These are phyloP conservation scores for Corythornis cristatus DNA, from an alignment of 2,113 vertebrate species.

Conservation along the genomic window DNA sequence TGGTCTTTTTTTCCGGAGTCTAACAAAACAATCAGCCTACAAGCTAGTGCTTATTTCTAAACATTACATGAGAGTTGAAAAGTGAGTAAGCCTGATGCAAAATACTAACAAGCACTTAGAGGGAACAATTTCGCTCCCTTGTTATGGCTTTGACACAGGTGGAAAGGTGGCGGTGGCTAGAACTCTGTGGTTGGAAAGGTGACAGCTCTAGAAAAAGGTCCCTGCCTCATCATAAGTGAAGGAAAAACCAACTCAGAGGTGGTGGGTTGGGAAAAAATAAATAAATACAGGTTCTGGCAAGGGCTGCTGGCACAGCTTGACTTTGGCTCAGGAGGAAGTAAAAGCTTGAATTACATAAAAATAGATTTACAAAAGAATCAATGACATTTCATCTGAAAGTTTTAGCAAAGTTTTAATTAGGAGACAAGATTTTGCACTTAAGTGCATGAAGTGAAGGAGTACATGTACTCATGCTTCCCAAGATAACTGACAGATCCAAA, in stretches of 20 bases:
- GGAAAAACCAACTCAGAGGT: background rate
- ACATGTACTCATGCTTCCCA: slow-evolving; percentile 7
- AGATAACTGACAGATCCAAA: slow-evolving; percentile 56
- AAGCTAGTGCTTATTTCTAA: slow-evolving; percentile 2
- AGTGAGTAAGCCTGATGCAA: background rate
- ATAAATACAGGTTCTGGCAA: background rate
- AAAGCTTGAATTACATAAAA: slow-evolving; percentile 41
- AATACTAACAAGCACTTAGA: background rate
- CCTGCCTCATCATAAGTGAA: background rate
- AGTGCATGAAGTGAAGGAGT: slow-evolving; percentile 34
- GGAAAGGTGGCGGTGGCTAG: background rate
- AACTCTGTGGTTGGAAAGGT: background rate
- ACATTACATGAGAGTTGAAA: background rate
- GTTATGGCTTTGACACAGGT: background rate
- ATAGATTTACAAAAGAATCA: slow-evolving; percentile 61
- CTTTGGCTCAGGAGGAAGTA: slow-evolving; percentile 25
- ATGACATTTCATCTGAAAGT: slow-evolving; percentile 62
- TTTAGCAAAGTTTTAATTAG: slow-evolving; percentile 67
- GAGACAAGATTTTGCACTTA: slow-evolving; percentile 13
- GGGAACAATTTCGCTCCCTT: background rate
- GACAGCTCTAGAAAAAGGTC: background rate
- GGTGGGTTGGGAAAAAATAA: background rate
- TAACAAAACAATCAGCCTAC: background rate
- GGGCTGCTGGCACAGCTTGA: slow-evolving; percentile 35
- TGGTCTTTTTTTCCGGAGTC: background rate